Percentiles rank a stretch among this genome's conserved stretches.
These are phyloP conservation scores for Nebria ingens DNA, from an alignment of 1,140 invertebrate genomes.

Conservation along the genomic window DNA sequence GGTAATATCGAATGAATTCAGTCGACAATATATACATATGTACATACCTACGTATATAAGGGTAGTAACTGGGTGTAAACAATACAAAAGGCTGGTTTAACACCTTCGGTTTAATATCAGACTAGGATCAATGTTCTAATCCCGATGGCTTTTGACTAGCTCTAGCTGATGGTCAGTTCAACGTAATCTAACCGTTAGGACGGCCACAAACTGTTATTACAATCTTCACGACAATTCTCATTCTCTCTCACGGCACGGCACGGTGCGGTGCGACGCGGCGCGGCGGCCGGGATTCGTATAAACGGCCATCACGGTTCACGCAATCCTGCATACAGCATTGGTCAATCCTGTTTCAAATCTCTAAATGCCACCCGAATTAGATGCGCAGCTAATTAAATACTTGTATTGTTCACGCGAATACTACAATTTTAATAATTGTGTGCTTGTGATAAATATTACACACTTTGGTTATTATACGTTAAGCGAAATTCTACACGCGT, in stretches of 20 bases:
- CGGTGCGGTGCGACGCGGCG: too few relatives aligned
- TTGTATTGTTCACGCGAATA: slow-evolving; percentile 6
- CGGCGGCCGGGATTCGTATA: slow-evolving; percentile 4
- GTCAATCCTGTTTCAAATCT: not conserved
- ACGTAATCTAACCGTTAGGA: not conserved
- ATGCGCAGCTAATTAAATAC: slow-evolving; percentile 1
- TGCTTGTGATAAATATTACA: too few relatives aligned
- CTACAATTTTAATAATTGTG: too few relatives aligned
- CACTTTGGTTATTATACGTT: too few relatives aligned
- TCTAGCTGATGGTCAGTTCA: not conserved
- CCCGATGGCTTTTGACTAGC: not conserved
- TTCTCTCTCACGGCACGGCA: too few relatives aligned
- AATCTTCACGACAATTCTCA: not conserved
- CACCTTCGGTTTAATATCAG: slow-evolving; percentile 3
- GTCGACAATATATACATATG: too few relatives aligned
- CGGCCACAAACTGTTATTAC: not conserved
- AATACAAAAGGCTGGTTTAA: slow-evolving; percentile 5
- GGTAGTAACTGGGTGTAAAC: too few relatives aligned
- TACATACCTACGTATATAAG: too few relatives aligned
- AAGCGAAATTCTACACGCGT: too few relatives aligned
- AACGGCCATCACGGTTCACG: not conserved
- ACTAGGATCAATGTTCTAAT: slow-evolving; percentile 7
- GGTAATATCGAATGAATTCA: too few relatives aligned
- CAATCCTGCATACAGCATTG: not conserved
- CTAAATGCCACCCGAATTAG: not conserved